Percentiles rank a stretch among this genome's conserved stretches.
Evolutionary conservation across 1,140 invertebrate genomes (phyloP).

Genomic region (Drosophila athabasca): DNA sequence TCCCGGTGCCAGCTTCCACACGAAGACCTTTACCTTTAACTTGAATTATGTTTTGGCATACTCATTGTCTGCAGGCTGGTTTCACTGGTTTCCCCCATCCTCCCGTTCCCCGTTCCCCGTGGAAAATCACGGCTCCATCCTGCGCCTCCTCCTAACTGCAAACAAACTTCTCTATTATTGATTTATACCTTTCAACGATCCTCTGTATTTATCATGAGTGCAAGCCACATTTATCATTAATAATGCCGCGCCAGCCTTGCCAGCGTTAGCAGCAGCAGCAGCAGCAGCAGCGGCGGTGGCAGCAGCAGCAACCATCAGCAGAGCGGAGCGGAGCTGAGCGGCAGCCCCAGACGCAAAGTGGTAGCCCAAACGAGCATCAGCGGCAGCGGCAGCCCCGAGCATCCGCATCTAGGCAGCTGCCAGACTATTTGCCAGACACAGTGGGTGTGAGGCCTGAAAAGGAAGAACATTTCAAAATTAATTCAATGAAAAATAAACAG

Average conservation of each 20-base stretch:
- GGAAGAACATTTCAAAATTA: background rate
- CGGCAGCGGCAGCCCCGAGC: slow-evolving; percentile 49
- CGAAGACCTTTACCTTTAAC: slow-evolving; percentile 65
- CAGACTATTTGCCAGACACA: slow-evolving; percentile 52
- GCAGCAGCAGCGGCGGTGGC: slow-evolving; percentile 13
- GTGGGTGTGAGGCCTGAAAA: slow-evolving; percentile 10
- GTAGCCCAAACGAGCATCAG: slow-evolving; percentile 50
- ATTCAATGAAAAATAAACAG: background rate
- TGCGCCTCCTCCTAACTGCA: slow-evolving; percentile 63
- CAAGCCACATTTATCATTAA: slow-evolving; percentile 83
- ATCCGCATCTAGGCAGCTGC: slow-evolving; percentile 63
- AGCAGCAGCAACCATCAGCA: background rate
- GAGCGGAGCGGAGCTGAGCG: background rate
- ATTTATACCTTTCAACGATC: slow-evolving; percentile 83
- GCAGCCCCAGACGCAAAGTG: slow-evolving; percentile 53
- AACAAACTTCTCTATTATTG: slow-evolving; percentile 82
- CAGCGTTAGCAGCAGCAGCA: slow-evolving; percentile 26
- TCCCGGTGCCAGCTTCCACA: slow-evolving; percentile 61
- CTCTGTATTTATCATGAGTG: slow-evolving; percentile 83
- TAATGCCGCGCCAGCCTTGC: slow-evolving; percentile 65
- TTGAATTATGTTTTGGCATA: slow-evolving; percentile 79
- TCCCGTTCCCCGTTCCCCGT: background rate
- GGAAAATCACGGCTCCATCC: slow-evolving; percentile 65
- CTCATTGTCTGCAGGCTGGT: slow-evolving; percentile 73
- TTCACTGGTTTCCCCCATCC: slow-evolving; percentile 1